These are phyloP conservation scores for Yponomeuta plumbellus DNA, from an alignment of 2,888 invertebrate genomes.

Conservation along the genomic window DNA sequence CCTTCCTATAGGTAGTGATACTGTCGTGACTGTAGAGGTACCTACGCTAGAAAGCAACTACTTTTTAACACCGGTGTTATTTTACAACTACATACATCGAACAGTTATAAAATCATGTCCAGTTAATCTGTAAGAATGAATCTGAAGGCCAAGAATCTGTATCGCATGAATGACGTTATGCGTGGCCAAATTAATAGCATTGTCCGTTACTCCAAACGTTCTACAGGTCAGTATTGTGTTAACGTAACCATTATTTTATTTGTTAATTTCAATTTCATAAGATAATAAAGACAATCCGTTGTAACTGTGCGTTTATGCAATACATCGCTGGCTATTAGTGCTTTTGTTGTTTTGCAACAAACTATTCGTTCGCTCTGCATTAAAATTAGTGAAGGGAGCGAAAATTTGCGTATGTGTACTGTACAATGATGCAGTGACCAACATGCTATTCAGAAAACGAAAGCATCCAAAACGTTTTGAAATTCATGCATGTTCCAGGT, in stretches of 20 bases:
- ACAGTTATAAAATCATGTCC: not conserved
- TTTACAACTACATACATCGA: not conserved
- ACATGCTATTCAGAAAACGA: not conserved
- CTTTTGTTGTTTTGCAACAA: slow-evolving; percentile 8
- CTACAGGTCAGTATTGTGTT: not conserved
- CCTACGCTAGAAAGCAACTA: not conserved
- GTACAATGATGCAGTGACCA: not conserved
- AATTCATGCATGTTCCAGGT: not conserved
- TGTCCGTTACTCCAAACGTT: not conserved
- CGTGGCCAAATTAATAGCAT: not conserved
- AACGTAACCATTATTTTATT: not conserved
- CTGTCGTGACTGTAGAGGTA: not conserved
- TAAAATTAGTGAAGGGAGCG: slow-evolving; percentile 17
- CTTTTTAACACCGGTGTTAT: not conserved
- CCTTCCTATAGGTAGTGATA: no score
- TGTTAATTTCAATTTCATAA: slow-evolving; percentile 1
- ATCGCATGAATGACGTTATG: not conserved
- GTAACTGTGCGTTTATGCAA: not conserved
- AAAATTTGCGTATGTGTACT: slow-evolving; percentile 11
- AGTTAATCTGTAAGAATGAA: not conserved
- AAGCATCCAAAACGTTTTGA: not conserved
- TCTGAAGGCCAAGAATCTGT: not conserved
- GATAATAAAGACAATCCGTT: slow-evolving; percentile 1
- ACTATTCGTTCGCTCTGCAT: slow-evolving; percentile 12
- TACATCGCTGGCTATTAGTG: slow-evolving; percentile 3